A percentile compares a stretch with the other conserved stretches of the same genome.
Evolutionary conservation across 2,113 vertebrate genomes (phyloP).

Genomic region (Symphodus melops): DNA sequence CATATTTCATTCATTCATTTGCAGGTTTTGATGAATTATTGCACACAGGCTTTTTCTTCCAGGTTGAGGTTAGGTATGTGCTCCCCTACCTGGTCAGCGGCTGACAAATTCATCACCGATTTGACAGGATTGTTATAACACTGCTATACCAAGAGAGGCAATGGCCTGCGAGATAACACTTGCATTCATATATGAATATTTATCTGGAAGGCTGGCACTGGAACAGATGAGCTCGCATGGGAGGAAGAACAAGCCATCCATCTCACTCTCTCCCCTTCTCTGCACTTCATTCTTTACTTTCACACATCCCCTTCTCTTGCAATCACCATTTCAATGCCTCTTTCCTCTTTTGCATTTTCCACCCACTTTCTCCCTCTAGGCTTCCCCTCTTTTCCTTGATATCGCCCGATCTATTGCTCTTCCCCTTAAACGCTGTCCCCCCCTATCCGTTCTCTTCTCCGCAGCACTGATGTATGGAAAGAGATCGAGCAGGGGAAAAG

Average conservation of each 20-base stretch:
- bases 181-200: conserved; percentile 74
- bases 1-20: conserved; percentile 40
- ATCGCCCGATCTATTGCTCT: conserved; percentile 77
- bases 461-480: conserved; percentile 72
- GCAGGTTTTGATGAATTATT: conserved; percentile 35
- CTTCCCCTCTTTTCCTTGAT: conserved; percentile 74
- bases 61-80: conserved; percentile 24
- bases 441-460: conserved; percentile 57
- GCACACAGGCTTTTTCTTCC: conserved; percentile 16
- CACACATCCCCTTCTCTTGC: conserved; percentile 69
- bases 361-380: conserved; percentile 74
- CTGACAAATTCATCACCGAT: conserved; percentile 54
- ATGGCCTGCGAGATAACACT: conserved; percentile 62
- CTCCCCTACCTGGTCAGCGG: conserved; percentile 28
- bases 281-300: conserved; percentile 72
- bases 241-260: conserved; percentile 70
- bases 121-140: conserved; percentile 30
- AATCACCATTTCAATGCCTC: conserved; percentile 80
- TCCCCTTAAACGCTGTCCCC: conserved; percentile 65
- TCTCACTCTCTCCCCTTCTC: conserved; percentile 71
- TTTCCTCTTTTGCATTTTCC: conserved; percentile 76
- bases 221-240: conserved; percentile 75
- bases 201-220: conserved; percentile 69
- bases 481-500: conserved; percentile 28
- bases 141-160: conserved; percentile 33